These are phyloP conservation scores for Sebastolobus alascanus DNA, from an alignment of 2,797 vertebrate genomes.

Conservation along the genomic window DNA sequence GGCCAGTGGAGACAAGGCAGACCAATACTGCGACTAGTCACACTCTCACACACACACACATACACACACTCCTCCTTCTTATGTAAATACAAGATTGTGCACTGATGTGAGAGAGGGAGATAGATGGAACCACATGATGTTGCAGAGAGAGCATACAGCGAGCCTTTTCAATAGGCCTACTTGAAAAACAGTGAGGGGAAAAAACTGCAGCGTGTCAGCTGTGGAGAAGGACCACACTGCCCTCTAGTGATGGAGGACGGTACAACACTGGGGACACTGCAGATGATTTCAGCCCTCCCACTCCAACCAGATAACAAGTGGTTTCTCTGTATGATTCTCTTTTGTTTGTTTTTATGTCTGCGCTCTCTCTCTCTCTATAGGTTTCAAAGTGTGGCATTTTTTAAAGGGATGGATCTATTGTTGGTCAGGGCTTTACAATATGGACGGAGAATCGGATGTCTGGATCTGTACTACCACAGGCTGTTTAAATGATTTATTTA, in stretches of 20 bases:
- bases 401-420: neutral
- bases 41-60: slow-evolving; percentile 22
- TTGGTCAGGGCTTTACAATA: neutral
- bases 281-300: slow-evolving; percentile 45
- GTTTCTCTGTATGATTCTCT: slow-evolving; percentile 7
- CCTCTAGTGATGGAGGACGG: slow-evolving; percentile 46
- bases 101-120: slow-evolving; percentile 61
- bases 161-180: slow-evolving; percentile 48
- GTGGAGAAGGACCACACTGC: slow-evolving; percentile 57
- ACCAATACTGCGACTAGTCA: slow-evolving; percentile 38
- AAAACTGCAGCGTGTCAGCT: neutral
- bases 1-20: slow-evolving; percentile 40
- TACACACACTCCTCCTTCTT: slow-evolving; percentile 35
- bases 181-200: slow-evolving; percentile 33
- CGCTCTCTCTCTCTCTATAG: neutral
- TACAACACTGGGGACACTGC: slow-evolving; percentile 10
- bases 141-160: slow-evolving; percentile 55
- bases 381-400: neutral
- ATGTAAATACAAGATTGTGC: slow-evolving; percentile 73
- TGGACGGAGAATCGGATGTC: neutral
- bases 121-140: slow-evolving; percentile 59
- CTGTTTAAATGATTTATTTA: no score
- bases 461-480: neutral
- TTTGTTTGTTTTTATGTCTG: neutral
- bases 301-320: slow-evolving; percentile 17